Conservation (phyloP, 2,113 vertebrate genomes). For the Apistogramma diplotaenia region DNA sequence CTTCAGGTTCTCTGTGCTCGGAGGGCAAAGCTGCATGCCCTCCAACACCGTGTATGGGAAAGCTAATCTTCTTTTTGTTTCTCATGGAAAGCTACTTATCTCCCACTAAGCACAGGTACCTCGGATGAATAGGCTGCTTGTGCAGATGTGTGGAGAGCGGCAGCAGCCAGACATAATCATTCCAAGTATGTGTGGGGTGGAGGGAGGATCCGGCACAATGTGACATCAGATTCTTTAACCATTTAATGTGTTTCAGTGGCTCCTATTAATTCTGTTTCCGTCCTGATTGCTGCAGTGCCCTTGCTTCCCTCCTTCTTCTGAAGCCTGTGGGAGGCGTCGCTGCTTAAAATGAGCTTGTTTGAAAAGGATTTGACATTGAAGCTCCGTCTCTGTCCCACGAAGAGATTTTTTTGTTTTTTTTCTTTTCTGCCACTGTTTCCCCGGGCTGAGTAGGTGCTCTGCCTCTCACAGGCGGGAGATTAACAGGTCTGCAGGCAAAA, state of each 20-base stretch:
- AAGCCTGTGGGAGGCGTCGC: constrained; percentile 59
- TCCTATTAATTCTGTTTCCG: constrained; percentile 6
- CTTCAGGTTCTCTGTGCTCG: constrained; percentile 48
- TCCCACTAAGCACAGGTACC: constrained; percentile 78
- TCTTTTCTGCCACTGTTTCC: constrained; percentile 70
- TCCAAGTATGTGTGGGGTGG: constrained; percentile 80
- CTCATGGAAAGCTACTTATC: constrained; percentile 84
- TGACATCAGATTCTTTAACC: constrained; percentile 71
- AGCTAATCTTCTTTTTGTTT: constrained; percentile 84
- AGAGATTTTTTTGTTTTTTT: constrained; percentile 66
- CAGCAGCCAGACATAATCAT: constrained; percentile 76
- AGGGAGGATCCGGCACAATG: constrained; percentile 73
- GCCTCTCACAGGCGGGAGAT: constrained; percentile 71
- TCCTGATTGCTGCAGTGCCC: constrained; percentile 67
- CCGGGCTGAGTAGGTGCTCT: constrained; percentile 64
- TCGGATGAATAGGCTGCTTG: constrained; percentile 86
- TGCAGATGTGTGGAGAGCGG: constrained; percentile 73
- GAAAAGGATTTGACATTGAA: constrained; percentile 66
- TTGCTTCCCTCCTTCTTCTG: constrained; percentile 33
- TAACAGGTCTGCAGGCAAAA: constrained; percentile 70
- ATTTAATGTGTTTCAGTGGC: constrained; percentile 46
- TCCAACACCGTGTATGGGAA: constrained; percentile 80
- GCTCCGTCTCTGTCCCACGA: constrained; percentile 67
- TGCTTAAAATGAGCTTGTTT: constrained; percentile 52
- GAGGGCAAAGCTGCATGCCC: constrained; percentile 49